Conservation (phyloP, 2,888 invertebrate species). For the Athripsodes cinereus region DNA sequence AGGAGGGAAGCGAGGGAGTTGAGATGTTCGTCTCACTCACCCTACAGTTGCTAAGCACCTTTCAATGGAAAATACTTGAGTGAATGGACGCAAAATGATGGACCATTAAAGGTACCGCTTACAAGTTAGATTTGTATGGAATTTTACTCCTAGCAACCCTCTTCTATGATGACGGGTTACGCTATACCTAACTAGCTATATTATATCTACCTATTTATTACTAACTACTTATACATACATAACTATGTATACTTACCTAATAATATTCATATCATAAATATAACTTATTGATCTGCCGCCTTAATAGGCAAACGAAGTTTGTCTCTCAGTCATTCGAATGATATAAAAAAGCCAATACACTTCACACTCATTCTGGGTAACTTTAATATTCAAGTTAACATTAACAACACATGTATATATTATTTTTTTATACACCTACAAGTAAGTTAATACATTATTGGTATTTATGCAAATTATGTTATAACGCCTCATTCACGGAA, state of each 20-base stretch:
- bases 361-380: no score
- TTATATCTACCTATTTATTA: not conserved
- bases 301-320: not conserved
- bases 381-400: no score
- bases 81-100: constrained; percentile 26
- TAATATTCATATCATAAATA: not conserved
- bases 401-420: no score
- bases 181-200: not conserved
- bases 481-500: no score
- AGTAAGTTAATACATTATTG: no score
- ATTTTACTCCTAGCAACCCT: constrained; percentile 10
- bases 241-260: no score
- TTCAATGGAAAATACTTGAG: constrained; percentile 24
- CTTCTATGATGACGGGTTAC: not conserved
- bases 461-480: no score
- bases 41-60: constrained; percentile 23
- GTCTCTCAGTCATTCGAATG: no score
- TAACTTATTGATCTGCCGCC: constrained; percentile 2
- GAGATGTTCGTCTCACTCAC: constrained; percentile 4
- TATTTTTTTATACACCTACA: no score
- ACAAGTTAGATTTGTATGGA: constrained; percentile 8
- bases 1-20: not conserved
- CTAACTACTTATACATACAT: no score
- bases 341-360: no score
- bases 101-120: constrained; percentile 15